Percentiles rank a stretch among this genome's conserved stretches.
Conservation (phyloP, 2,797 vertebrate genomes). For the Gymnocypris eckloni region DNA sequence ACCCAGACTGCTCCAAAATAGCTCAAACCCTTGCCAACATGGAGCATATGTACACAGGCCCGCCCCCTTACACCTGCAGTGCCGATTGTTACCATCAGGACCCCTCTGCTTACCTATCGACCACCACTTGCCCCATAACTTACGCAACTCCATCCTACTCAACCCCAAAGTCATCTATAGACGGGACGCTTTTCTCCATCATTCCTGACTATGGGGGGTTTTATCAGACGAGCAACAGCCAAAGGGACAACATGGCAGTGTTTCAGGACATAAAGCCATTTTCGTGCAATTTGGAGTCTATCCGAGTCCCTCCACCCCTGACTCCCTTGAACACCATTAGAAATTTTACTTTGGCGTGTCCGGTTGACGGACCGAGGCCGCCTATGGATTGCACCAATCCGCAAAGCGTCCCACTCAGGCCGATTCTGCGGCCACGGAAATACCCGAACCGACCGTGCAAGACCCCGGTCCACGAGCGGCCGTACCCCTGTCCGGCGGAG, state of each 20-base stretch:
- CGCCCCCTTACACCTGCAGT: slow-evolving; percentile 83
- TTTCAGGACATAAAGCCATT: slow-evolving; percentile 88
- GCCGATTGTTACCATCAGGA: slow-evolving; percentile 85
- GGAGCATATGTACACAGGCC: slow-evolving; percentile 88
- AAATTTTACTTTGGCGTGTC: slow-evolving; percentile 87
- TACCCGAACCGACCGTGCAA: slow-evolving; percentile 92
- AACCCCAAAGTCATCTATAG: slow-evolving; percentile 81
- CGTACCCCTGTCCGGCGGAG: slow-evolving; percentile 90
- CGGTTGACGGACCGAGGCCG: slow-evolving; percentile 75
- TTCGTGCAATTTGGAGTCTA: slow-evolving; percentile 85
- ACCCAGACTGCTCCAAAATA: slow-evolving; percentile 79
- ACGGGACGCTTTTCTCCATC: slow-evolving; percentile 85
- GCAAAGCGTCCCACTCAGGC: slow-evolving; percentile 84
- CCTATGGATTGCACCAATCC: slow-evolving; percentile 77
- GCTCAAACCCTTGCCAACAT: slow-evolving; percentile 83
- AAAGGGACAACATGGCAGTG: slow-evolving; percentile 83
- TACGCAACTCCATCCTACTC: slow-evolving; percentile 85
- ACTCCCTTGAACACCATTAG: slow-evolving; percentile 94
- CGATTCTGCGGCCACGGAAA: slow-evolving; percentile 88
- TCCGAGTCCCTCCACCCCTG: slow-evolving; percentile 87
- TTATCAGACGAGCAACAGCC: slow-evolving; percentile 83
- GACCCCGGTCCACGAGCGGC: slow-evolving; percentile 90
- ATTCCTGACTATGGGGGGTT: slow-evolving; percentile 89
- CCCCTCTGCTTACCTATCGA: slow-evolving; percentile 81
- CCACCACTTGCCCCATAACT: slow-evolving; percentile 80